Evolutionary conservation across 2,888 invertebrate genomes (phyloP).

Genomic region (Hesperia comma): DNA sequence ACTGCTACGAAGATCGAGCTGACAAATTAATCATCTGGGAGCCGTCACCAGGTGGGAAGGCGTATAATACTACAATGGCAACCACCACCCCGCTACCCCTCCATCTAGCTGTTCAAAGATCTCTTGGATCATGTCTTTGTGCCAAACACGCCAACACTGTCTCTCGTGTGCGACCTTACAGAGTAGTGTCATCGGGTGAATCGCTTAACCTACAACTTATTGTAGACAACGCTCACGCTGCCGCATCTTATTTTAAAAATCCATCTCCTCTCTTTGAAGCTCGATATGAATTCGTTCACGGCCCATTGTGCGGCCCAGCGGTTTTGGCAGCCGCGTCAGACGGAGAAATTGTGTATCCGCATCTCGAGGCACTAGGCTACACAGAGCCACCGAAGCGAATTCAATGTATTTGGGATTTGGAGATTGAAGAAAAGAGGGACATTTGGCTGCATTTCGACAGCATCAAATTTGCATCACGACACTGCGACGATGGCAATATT

Average conservation of each 20-base stretch:
- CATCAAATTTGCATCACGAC: conserved; percentile 92
- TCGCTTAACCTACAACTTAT: conserved; percentile 91
- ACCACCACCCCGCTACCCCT: conserved; percentile 81
- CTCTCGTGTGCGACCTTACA: conserved; percentile 84
- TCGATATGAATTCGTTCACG: conserved; percentile 94
- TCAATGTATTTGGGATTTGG: conserved; percentile 92
- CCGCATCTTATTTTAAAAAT: conserved; percentile 94
- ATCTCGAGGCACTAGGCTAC: conserved; percentile 90
- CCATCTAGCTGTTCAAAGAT: conserved; percentile 86
- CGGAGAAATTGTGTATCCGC: conserved; percentile 94
- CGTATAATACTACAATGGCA: conserved; percentile 59
- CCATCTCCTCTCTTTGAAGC: conserved; percentile 93
- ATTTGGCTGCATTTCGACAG: conserved; percentile 94
- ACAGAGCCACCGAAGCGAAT: conserved; percentile 87
- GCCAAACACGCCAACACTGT: conserved; percentile 85
- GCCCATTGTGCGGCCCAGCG: conserved; percentile 93
- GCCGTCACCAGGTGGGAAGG: conserved; percentile 75
- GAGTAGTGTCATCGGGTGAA: conserved; percentile 91
- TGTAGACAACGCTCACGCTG: conserved; percentile 93
- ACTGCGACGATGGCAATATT: conserved; percentile 93
- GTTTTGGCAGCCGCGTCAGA: conserved; percentile 91
- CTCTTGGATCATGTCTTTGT: conserved; percentile 90
- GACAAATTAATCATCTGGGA: conserved; percentile 93
- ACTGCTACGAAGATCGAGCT: conserved; percentile 93
- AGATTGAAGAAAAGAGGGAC: conserved; percentile 92